A percentile compares a stretch with the other conserved stretches of the same genome.
Conservation (phyloP, 1,140 invertebrate genomes). For the Melitaea cinxia region DNA sequence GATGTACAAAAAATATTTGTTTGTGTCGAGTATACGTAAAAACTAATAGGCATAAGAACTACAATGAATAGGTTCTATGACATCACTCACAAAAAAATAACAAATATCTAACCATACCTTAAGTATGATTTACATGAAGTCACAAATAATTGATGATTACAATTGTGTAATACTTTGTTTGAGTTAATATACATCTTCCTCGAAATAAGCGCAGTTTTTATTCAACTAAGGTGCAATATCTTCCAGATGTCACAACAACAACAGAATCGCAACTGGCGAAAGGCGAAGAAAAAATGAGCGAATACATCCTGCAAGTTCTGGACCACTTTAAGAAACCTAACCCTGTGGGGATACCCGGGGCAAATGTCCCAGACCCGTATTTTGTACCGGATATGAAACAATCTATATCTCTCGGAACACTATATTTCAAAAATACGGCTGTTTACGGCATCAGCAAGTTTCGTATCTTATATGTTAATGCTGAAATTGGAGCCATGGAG, state of each 20-base stretch:
- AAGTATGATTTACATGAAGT: too few relatives aligned
- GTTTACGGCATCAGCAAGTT: slow-evolving; percentile 91
- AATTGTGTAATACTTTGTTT: too few relatives aligned
- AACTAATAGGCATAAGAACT: too few relatives aligned
- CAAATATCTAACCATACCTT: too few relatives aligned
- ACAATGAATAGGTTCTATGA: too few relatives aligned
- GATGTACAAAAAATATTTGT: too few relatives aligned
- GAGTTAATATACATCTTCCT: too few relatives aligned
- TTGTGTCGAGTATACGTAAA: too few relatives aligned
- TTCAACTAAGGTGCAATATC: neutral
- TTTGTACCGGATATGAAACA: slow-evolving; percentile 89
- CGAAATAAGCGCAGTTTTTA: too few relatives aligned
- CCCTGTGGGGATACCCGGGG: slow-evolving; percentile 87
- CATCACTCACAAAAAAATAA: too few relatives aligned
- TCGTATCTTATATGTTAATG: slow-evolving; percentile 81
- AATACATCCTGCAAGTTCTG: slow-evolving; percentile 87
- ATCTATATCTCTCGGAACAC: slow-evolving; percentile 84
- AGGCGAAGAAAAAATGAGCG: slow-evolving; percentile 85
- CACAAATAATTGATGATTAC: too few relatives aligned
- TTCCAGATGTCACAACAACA: slow-evolving; percentile 46
- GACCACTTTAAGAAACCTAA: slow-evolving; percentile 92
- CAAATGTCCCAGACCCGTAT: slow-evolving; percentile 89
- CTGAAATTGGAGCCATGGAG: slow-evolving; percentile 67
- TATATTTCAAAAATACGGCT: slow-evolving; percentile 87
- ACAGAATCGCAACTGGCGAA: slow-evolving; percentile 52